A percentile compares a stretch with the other conserved stretches of the same genome.
phyloP scores from a whole-genome alignment of 1,140 invertebrate genomes.

The Pinna nobilis region DNA sequence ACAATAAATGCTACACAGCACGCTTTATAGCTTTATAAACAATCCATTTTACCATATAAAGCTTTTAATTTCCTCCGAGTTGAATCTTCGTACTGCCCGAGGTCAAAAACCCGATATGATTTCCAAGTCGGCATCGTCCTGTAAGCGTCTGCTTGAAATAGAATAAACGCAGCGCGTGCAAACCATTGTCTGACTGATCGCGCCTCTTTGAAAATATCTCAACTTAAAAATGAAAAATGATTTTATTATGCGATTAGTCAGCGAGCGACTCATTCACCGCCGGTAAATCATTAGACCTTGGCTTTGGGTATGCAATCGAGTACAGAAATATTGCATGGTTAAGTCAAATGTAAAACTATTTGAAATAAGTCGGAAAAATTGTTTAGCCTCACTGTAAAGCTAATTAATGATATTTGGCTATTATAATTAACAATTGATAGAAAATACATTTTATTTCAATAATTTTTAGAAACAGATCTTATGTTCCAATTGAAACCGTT shows the following conservation, averaged over 20 bases:
- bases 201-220: not conserved
- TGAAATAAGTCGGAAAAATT: too few relatives aligned
- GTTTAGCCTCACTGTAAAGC: too few relatives aligned
- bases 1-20: not conserved
- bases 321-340: too few relatives aligned
- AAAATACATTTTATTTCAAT: too few relatives aligned
- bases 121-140: not conserved
- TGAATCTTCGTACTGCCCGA: not conserved
- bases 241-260: not conserved
- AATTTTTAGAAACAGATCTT: too few relatives aligned
- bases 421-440: too few relatives aligned
- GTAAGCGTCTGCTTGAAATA: not conserved
- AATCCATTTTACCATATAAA: conserved; percentile 1
- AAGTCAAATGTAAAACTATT: too few relatives aligned
- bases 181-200: not conserved
- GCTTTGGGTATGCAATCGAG: too few relatives aligned
- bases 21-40: not conserved
- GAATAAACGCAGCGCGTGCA: not conserved
- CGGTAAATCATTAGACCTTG: too few relatives aligned
- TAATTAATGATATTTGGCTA: too few relatives aligned
- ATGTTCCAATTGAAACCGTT: too few relatives aligned
- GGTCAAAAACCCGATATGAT: not conserved
- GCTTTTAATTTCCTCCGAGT: conserved; percentile 1
- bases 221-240: not conserved
- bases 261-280: too few relatives aligned